Percentiles rank a stretch among this genome's conserved stretches.
Evolutionary conservation across 2,113 vertebrate species (phyloP).

Genomic region (Syrmaticus mikado): DNA sequence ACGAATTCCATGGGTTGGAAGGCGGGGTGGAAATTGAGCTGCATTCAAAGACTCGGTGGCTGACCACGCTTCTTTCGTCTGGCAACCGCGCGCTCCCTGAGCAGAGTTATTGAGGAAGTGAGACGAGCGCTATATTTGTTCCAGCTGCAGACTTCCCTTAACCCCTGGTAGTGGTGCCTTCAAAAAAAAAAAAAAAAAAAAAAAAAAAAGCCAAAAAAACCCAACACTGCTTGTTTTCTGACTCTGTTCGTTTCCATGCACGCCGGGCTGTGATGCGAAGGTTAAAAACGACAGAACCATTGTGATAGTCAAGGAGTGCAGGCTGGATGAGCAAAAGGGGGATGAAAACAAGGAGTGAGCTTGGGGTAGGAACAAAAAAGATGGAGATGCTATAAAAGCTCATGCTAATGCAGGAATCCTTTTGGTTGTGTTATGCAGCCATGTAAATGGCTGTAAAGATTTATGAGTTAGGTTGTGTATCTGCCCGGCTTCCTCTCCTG

Average conservation of each 20-base stretch:
- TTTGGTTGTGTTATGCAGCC: constrained; percentile 45
- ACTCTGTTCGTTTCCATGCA: neutral
- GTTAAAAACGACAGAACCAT: neutral
- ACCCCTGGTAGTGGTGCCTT: constrained; percentile 45
- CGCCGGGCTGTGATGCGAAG: neutral
- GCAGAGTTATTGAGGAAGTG: constrained; percentile 73
- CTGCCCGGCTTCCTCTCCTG: neutral
- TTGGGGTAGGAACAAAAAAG: constrained; percentile 24
- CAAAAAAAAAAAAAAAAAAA: neutral
- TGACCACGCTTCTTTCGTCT: constrained; percentile 70
- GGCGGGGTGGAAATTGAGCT: neutral
- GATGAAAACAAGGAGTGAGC: constrained; percentile 41
- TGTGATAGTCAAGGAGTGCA: neutral
- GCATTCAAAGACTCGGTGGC: constrained; percentile 53
- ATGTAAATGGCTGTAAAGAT: constrained; percentile 49
- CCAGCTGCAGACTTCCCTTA: constrained; percentile 78
- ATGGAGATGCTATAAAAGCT: constrained; percentile 55
- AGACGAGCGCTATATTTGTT: constrained; percentile 65
- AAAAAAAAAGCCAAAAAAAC: neutral
- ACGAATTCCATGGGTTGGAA: constrained; percentile 66
- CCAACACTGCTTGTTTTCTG: neutral
- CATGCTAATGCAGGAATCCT: constrained; percentile 24
- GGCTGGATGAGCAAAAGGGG: constrained; percentile 13
- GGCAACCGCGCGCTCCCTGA: constrained; percentile 53
- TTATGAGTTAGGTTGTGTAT: constrained; percentile 30